Conservation (phyloP, 2,113 vertebrate genomes). For the Clarias macrocephalus region DNA sequence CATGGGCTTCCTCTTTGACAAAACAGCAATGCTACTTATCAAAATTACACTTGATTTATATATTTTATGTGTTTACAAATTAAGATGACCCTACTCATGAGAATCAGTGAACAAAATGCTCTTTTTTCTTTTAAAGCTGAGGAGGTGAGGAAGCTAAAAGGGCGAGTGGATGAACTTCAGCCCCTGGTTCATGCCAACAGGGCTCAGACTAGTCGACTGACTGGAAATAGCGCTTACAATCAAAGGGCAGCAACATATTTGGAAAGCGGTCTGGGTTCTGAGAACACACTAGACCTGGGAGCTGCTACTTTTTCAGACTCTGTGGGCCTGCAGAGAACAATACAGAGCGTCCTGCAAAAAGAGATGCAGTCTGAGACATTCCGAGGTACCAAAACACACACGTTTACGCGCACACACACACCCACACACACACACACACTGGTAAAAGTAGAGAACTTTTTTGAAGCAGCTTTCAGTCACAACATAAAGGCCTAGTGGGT, state of each 20-base stretch:
- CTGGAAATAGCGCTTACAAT: conserved; percentile 45
- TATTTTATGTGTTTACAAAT: not conserved
- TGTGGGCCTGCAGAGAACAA: conserved; percentile 42
- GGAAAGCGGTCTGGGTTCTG: conserved; percentile 36
- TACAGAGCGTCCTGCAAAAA: conserved; percentile 60
- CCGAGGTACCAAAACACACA: conserved; percentile 61
- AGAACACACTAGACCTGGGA: conserved; percentile 45
- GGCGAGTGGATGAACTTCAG: conserved; percentile 79
- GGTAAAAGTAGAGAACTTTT: not conserved
- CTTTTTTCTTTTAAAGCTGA: conserved; percentile 71
- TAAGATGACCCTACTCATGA: not conserved
- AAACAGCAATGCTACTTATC: not conserved
- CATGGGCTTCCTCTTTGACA: too few species aligned
- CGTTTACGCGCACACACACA: not conserved
- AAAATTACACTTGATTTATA: not conserved
- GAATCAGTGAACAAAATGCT: not conserved
- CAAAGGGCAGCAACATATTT: not conserved
- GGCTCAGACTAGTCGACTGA: conserved; percentile 44
- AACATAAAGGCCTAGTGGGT: not conserved
- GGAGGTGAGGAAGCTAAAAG: conserved; percentile 85
- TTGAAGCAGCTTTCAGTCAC: not conserved
- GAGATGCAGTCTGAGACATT: conserved; percentile 71
- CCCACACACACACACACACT: not conserved
- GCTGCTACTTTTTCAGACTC: conserved; percentile 19
- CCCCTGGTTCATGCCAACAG: conserved; percentile 19